These are phyloP conservation scores for Mizuhopecten yessoensis DNA, from an alignment of 1,140 invertebrate species.

Conservation along the genomic window DNA sequence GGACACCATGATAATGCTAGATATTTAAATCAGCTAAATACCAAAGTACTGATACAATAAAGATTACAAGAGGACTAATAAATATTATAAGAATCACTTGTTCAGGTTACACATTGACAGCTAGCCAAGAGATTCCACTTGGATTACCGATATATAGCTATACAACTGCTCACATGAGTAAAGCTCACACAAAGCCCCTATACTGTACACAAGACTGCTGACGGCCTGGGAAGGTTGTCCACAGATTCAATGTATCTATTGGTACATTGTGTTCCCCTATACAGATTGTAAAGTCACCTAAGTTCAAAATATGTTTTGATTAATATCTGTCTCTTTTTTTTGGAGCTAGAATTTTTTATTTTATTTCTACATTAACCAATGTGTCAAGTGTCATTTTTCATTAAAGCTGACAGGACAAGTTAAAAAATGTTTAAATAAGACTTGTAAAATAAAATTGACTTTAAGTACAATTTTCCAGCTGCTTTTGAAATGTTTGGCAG, in stretches of 20 bases:
- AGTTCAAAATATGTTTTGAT: neutral
- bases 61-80: neutral
- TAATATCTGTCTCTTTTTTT: too few species aligned
- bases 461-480: too few species aligned
- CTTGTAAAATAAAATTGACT: too few species aligned
- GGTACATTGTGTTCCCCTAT: neutral
- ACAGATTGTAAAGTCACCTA: neutral
- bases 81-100: slow-evolving; percentile 22
- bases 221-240: slow-evolving; percentile 9
- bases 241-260: neutral
- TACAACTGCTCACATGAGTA: slow-evolving; percentile 4
- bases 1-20: slow-evolving; percentile 4
- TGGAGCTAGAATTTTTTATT: too few species aligned
- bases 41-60: slow-evolving; percentile 1
- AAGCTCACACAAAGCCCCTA: neutral
- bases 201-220: neutral
- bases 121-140: neutral
- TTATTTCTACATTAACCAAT: too few species aligned
- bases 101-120: neutral
- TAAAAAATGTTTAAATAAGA: too few species aligned
- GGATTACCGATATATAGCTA: neutral
- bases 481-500: too few species aligned
- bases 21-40: slow-evolving; percentile 32
- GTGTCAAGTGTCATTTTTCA: too few species aligned
- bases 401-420: too few species aligned